Conservation (phyloP, 2,888 invertebrate genomes). For the Campoplex nolae region DNA sequence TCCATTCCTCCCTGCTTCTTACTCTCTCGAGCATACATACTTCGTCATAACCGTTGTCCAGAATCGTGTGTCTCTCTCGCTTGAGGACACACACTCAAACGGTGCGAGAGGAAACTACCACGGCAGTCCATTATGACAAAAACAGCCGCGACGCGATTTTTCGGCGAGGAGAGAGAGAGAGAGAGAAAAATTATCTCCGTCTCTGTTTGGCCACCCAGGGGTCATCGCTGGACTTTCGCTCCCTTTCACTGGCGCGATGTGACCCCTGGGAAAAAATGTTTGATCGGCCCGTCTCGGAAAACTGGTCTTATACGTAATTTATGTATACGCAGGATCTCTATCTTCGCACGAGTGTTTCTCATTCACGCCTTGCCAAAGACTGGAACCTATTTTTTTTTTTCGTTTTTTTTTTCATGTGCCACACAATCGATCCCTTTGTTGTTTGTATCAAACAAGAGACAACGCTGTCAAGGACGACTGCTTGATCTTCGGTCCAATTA, state of each 20-base stretch:
- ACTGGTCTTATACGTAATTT: slow-evolving; percentile 70
- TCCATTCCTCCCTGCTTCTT: background rate
- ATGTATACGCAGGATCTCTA: background rate
- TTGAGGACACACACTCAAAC: slow-evolving; percentile 43
- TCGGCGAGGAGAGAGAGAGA: slow-evolving; percentile 12
- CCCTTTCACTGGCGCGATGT: slow-evolving; percentile 61
- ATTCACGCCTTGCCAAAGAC: slow-evolving; percentile 60
- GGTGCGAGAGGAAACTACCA: slow-evolving; percentile 40
- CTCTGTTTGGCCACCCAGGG: slow-evolving; percentile 52
- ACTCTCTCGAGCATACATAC: slow-evolving; percentile 11
- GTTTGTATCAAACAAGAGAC: background rate
- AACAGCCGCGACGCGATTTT: slow-evolving; percentile 52
- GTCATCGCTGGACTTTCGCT: slow-evolving; percentile 40
- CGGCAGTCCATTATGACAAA: slow-evolving; percentile 66
- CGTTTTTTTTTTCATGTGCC: slow-evolving; percentile 27
- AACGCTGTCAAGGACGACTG: background rate
- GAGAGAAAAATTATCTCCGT: slow-evolving; percentile 13
- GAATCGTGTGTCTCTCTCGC: slow-evolving; percentile 27
- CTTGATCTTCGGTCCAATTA: background rate
- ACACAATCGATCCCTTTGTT: slow-evolving; percentile 34
- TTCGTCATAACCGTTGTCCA: slow-evolving; percentile 46
- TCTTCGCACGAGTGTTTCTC: slow-evolving; percentile 70
- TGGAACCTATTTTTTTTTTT: slow-evolving; percentile 44
- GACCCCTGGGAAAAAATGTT: slow-evolving; percentile 74
- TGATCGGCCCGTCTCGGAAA: slow-evolving; percentile 74